phyloP scores from a whole-genome alignment of 2,888 invertebrate genomes.

The Lasioglossum figueresi region DNA sequence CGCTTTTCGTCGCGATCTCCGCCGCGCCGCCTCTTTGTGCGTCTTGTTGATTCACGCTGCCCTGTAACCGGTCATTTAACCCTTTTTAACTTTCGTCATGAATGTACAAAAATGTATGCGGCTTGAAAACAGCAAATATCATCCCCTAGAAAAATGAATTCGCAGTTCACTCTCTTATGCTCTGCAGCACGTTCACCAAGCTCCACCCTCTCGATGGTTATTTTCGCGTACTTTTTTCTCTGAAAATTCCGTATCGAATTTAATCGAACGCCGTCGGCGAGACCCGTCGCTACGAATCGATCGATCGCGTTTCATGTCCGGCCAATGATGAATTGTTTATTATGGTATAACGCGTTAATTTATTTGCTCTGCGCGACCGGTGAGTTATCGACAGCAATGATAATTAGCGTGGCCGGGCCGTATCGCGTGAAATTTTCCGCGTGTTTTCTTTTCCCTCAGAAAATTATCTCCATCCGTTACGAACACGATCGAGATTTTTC shows the following conservation, averaged over 20 bases:
- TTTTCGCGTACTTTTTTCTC: background rate
- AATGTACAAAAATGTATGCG: background rate
- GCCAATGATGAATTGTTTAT: slow-evolving; percentile 8
- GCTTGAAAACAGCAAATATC: background rate
- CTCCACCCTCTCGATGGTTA: background rate
- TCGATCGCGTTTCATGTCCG: background rate
- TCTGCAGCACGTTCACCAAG: background rate
- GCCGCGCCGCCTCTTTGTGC: slow-evolving; percentile 32
- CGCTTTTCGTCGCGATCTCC: slow-evolving; percentile 24
- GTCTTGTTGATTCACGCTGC: slow-evolving; percentile 36
- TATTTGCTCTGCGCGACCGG: slow-evolving; percentile 5
- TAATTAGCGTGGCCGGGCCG: background rate
- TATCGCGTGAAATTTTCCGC: background rate
- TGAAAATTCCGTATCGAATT: background rate
- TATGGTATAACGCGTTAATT: background rate
- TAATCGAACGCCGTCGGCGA: background rate
- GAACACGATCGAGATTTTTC: slow-evolving; percentile 2
- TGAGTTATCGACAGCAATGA: background rate
- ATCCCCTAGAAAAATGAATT: background rate
- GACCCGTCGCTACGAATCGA: background rate
- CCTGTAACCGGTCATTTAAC: slow-evolving; percentile 44
- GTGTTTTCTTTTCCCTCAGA: background rate
- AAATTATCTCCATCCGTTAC: background rate
- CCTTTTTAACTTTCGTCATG: background rate
- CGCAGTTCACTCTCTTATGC: background rate